A percentile compares a stretch with the other conserved stretches of the same genome.
These are phyloP conservation scores for Phalacrocorax pelagicus DNA, from an alignment of 2,113 vertebrate genomes.

Conservation along the genomic window DNA sequence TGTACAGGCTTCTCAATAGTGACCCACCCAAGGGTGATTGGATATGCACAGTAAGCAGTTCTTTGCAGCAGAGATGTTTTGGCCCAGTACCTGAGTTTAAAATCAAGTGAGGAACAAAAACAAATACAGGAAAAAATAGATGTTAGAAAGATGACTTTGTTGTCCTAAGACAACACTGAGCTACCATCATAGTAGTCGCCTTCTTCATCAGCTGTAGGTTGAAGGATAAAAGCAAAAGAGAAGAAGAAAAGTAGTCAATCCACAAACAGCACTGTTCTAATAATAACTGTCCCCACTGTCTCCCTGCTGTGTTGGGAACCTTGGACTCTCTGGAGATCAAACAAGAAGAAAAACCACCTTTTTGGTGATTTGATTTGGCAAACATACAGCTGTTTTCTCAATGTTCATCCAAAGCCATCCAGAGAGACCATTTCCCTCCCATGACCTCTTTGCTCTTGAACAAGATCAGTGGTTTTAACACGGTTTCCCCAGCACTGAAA, in stretches of 20 bases:
- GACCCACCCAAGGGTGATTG: neutral
- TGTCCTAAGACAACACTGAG: slow-evolving; percentile 17
- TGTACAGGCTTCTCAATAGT: neutral
- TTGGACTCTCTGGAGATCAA: neutral
- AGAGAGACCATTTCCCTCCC: neutral
- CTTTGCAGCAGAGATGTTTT: slow-evolving; percentile 48
- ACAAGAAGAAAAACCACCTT: neutral
- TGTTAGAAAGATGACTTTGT: slow-evolving; percentile 34
- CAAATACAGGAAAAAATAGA: neutral
- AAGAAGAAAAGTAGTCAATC: slow-evolving; percentile 25
- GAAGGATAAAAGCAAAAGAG: slow-evolving; percentile 43
- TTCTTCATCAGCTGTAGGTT: slow-evolving; percentile 41
- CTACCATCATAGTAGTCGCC: slow-evolving; percentile 58
- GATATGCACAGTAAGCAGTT: slow-evolving; percentile 4
- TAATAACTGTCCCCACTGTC: neutral
- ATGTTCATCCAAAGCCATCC: neutral
- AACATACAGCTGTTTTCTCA: neutral
- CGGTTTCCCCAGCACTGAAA: slow-evolving; percentile 18
- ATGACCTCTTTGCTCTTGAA: neutral
- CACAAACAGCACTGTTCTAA: neutral
- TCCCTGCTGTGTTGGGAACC: neutral
- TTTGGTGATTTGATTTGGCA: neutral
- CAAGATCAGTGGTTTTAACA: neutral
- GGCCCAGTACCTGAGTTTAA: slow-evolving; percentile 57
- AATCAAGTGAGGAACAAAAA: slow-evolving; percentile 8